Conservation (phyloP, 1,140 invertebrate species). For the Formica selysi region DNA sequence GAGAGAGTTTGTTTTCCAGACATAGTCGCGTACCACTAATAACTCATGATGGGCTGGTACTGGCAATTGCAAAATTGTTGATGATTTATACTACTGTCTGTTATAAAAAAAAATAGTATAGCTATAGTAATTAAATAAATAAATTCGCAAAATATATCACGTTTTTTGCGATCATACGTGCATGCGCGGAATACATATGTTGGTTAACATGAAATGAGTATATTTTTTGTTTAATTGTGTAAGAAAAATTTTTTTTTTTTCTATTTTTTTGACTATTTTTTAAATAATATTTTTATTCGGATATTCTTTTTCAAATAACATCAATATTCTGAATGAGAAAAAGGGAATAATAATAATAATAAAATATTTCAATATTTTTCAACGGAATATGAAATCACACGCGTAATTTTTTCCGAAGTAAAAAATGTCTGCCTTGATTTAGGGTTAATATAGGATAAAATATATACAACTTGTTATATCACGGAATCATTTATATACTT, state of each 20-base stretch:
- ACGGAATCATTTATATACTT: neutral
- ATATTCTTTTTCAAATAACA: neutral
- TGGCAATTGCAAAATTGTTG: slow-evolving; percentile 34
- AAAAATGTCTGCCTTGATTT: neutral
- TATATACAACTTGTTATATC: neutral
- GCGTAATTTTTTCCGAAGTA: neutral
- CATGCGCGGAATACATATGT: neutral
- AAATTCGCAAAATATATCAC: slow-evolving; percentile 24
- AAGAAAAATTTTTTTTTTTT: slow-evolving; percentile 21
- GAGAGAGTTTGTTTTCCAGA: neutral
- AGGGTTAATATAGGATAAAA: neutral
- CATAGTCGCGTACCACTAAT: neutral
- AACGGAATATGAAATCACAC: neutral
- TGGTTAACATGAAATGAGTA: slow-evolving; percentile 10
- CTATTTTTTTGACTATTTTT: slow-evolving; percentile 11
- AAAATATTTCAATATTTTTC: slow-evolving; percentile 9
- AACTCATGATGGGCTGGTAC: neutral
- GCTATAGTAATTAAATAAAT: slow-evolving; percentile 37
- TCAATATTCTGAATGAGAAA: neutral
- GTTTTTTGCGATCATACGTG: slow-evolving; percentile 5
- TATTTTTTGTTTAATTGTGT: slow-evolving; percentile 14
- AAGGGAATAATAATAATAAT: neutral
- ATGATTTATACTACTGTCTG: slow-evolving; percentile 38
- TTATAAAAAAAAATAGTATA: slow-evolving; percentile 28
- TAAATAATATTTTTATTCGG: slow-evolving; percentile 20